phyloP scores from a whole-genome alignment of 2,888 invertebrate species.

The Microctonus hyperodae region DNA sequence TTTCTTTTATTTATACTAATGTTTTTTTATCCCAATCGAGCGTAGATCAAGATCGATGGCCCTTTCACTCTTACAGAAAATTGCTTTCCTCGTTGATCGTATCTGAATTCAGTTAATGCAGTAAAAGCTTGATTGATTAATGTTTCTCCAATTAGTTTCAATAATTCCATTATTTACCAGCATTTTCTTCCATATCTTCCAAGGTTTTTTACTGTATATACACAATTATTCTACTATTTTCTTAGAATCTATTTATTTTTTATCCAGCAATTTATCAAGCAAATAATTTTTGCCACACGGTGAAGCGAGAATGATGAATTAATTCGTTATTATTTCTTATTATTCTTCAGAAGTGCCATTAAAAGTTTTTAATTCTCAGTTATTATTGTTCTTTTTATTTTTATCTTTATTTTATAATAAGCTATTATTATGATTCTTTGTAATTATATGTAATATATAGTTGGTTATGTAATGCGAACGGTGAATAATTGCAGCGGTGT shows the following conservation, averaged over 20 bases:
- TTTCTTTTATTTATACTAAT: background rate
- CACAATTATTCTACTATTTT: background rate
- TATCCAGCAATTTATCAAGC: no score
- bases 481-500: no score
- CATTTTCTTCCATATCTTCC: no score
- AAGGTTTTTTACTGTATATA: no score
- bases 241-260: no score
- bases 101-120: background rate
- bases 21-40: background rate
- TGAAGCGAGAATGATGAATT: background rate
- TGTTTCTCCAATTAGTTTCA: background rate
- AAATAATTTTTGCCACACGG: no score
- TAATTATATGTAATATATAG: no score
- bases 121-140: background rate
- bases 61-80: background rate
- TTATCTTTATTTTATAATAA: no score
- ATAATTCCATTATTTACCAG: background rate
- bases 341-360: background rate
- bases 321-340: background rate
- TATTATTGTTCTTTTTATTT: no score
- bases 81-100: background rate
- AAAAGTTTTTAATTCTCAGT: background rate
- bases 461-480: background rate
- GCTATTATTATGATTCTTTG: background rate
- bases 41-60: slow-evolving; percentile 14